A percentile compares a stretch with the other conserved stretches of the same genome.
Evolutionary conservation across 2,113 vertebrate species (phyloP).

Genomic region (Neodon shergylaensis): DNA sequence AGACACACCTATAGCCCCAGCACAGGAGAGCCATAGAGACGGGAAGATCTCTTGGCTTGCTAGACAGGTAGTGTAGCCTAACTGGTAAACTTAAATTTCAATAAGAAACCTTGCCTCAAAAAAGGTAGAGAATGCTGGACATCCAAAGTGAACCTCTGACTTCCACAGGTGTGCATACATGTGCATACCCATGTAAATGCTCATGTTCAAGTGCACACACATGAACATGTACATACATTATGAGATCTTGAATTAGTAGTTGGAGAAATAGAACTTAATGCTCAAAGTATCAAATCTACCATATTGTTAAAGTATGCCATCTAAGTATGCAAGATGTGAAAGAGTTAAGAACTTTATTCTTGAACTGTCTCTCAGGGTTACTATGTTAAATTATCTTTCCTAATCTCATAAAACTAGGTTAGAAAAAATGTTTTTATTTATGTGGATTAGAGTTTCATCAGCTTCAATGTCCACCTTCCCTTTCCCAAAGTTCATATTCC

Average conservation of each 20-base stretch:
- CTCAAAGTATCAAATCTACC: conserved; percentile 1
- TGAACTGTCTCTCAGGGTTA: conserved; percentile 32
- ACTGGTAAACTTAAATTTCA: neutral
- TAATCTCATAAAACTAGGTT: conserved; percentile 38
- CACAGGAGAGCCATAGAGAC: neutral
- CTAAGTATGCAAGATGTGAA: conserved; percentile 8
- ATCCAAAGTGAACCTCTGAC: neutral
- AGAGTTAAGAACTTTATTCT: conserved; percentile 43
- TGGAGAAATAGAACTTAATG: conserved; percentile 13
- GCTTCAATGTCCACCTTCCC: neutral
- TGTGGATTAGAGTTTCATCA: neutral
- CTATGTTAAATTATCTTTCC: conserved; percentile 7
- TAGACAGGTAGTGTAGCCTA: neutral
- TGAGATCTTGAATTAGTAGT: conserved; percentile 24
- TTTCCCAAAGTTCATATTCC: neutral
- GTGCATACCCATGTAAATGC: too few relatives aligned
- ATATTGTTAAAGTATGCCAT: neutral
- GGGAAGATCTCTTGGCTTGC: neutral
- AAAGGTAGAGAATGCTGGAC: neutral
- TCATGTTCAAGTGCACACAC: neutral
- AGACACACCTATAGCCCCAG: neutral
- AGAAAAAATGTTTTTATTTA: conserved; percentile 34
- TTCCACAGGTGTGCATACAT: neutral
- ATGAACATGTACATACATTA: neutral
- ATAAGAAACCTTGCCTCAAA: neutral